Percentiles rank a stretch among this genome's conserved stretches.
phyloP scores from a whole-genome alignment of 2,797 vertebrate genomes.

The Protonibea diacanthus region DNA sequence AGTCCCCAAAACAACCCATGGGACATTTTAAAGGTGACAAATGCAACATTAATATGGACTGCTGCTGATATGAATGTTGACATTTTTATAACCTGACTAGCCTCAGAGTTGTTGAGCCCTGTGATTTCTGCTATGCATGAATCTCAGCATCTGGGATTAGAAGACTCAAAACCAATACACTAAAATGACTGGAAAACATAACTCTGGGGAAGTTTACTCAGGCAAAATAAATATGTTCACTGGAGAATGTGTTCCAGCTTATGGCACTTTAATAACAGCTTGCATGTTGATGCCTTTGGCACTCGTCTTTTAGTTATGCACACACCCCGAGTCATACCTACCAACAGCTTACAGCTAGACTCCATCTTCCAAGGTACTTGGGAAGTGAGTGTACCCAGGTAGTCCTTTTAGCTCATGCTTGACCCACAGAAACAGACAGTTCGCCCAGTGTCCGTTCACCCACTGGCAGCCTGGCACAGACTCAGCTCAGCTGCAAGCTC shows the following conservation, averaged over 20 bases:
- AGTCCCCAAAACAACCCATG: slow-evolving; percentile 43
- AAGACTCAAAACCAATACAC: slow-evolving; percentile 31
- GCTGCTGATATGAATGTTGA: slow-evolving; percentile 48
- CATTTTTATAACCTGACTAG: slow-evolving; percentile 43
- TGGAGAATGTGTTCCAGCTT: slow-evolving; percentile 20
- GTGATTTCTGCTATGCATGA: slow-evolving; percentile 23
- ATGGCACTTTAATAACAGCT: slow-evolving; percentile 38
- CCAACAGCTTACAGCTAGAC: slow-evolving; percentile 2
- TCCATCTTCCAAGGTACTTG: slow-evolving; percentile 21
- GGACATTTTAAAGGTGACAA: slow-evolving; percentile 65
- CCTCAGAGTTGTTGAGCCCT: slow-evolving; percentile 11
- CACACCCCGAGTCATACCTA: slow-evolving; percentile 13
- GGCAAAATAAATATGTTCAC: slow-evolving; percentile 38
- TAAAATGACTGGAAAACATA: slow-evolving; percentile 24
- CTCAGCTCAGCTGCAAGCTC: slow-evolving; percentile 62
- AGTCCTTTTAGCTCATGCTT: slow-evolving; percentile 45
- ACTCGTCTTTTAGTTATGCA: slow-evolving; percentile 10
- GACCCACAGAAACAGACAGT: slow-evolving; percentile 51
- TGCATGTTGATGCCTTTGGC: slow-evolving; percentile 11
- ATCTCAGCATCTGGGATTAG: slow-evolving; percentile 39
- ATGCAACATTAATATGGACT: slow-evolving; percentile 57
- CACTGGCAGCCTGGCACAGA: slow-evolving; percentile 53
- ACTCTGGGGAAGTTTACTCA: slow-evolving; percentile 25
- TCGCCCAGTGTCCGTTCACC: slow-evolving; percentile 60
- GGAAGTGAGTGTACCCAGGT: slow-evolving; percentile 34